These are phyloP conservation scores for Campoletis sonorensis DNA, from an alignment of 1,140 invertebrate genomes.

Conservation along the genomic window DNA sequence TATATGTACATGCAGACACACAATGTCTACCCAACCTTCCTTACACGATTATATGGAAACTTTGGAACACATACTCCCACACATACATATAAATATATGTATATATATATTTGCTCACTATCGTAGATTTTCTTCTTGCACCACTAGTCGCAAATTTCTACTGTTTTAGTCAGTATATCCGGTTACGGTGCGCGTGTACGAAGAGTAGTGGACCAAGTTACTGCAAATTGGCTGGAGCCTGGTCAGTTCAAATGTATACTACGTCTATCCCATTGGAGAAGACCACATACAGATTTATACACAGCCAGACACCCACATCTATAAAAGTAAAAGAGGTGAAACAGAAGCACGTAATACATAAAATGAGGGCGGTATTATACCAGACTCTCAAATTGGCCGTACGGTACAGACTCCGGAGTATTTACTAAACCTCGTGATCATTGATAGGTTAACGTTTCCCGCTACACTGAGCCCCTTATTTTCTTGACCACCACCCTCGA, in stretches of 20 bases:
- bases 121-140: slow-evolving; percentile 59
- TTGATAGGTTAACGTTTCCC: neutral
- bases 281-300: slow-evolving; percentile 41
- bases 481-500: too few relatives aligned
- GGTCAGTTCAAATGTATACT: slow-evolving; percentile 38
- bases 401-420: neutral
- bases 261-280: slow-evolving; percentile 43
- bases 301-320: neutral
- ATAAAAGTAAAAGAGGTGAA: slow-evolving; percentile 3
- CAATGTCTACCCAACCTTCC: neutral
- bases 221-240: slow-evolving; percentile 62
- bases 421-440: neutral
- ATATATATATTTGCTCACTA: neutral
- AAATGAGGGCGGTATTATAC: neutral
- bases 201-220: slow-evolving; percentile 56
- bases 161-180: slow-evolving; percentile 58
- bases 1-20: neutral
- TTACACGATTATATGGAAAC: neutral
- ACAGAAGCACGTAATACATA: slow-evolving; percentile 16
- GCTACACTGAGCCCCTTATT: too few relatives aligned
- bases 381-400: neutral
- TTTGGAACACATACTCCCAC: neutral
- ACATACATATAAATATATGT: neutral
- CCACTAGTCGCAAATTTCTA: slow-evolving; percentile 60
- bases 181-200: slow-evolving; percentile 42